phyloP scores from a whole-genome alignment of 1,140 invertebrate species.

The Galleria mellonella region DNA sequence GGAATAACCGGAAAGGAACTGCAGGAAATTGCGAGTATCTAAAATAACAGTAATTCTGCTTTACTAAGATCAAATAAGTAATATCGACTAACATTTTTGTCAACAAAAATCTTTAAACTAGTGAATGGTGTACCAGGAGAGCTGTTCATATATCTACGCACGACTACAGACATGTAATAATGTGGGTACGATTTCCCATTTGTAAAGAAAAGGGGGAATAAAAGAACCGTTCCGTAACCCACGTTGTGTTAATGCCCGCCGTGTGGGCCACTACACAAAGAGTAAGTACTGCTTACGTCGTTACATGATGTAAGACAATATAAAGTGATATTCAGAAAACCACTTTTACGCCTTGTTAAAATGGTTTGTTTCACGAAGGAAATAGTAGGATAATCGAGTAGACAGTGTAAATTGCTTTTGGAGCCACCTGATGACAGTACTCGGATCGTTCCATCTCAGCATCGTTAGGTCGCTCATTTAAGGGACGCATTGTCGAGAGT shows the following conservation, averaged over 20 bases:
- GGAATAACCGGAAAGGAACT: no score
- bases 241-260: slow-evolving; percentile 21
- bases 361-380: slow-evolving; percentile 17
- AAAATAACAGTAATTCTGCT: no score
- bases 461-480: slow-evolving; percentile 8
- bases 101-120: no score
- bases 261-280: slow-evolving; percentile 9
- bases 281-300: slow-evolving; percentile 4
- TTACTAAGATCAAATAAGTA: no score
- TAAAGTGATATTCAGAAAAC: slow-evolving; percentile 4
- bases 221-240: slow-evolving; percentile 17
- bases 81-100: no score
- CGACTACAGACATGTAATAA: slow-evolving; percentile 20
- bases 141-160: slow-evolving; percentile 8
- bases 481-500: neutral
- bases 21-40: no score
- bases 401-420: slow-evolving; percentile 24
- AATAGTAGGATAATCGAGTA: slow-evolving; percentile 20
- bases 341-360: slow-evolving; percentile 15
- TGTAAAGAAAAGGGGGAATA: slow-evolving; percentile 30
- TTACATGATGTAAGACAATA: neutral
- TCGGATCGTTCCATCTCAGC: slow-evolving; percentile 11
- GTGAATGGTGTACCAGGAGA: neutral
- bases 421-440: slow-evolving; percentile 23
- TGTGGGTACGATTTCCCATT: slow-evolving; percentile 30